Evolutionary conservation across 2,888 invertebrate species (phyloP).

Genomic region (Eumerus sabulonum): DNA sequence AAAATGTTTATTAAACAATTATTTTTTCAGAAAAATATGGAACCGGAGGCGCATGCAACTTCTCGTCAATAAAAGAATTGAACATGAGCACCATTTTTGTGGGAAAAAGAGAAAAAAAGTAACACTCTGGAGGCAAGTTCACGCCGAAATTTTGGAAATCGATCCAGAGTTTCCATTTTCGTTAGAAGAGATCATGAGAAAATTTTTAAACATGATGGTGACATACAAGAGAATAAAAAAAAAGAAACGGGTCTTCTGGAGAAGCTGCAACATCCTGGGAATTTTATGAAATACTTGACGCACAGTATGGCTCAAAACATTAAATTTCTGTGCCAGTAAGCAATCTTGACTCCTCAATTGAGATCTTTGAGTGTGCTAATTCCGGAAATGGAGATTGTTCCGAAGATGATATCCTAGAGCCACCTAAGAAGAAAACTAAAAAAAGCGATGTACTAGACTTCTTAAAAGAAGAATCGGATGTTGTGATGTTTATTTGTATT

Average conservation of each 20-base stretch:
- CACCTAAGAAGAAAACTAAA: constrained; percentile 2
- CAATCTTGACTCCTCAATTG: too few species aligned
- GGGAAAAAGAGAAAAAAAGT: too few species aligned
- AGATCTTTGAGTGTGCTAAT: background rate
- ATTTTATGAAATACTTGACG: background rate
- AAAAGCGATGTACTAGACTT: background rate
- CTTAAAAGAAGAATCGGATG: constrained; percentile 3
- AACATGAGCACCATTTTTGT: too few species aligned
- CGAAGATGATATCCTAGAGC: background rate
- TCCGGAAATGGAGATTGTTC: constrained; percentile 7
- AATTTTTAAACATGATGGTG: background rate
- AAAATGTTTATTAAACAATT: too few species aligned
- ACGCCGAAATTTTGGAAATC: too few species aligned
- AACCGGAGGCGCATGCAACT: too few species aligned
- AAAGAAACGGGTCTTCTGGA: background rate
- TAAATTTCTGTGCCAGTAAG: background rate
- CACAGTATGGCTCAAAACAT: background rate
- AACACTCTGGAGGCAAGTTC: too few species aligned
- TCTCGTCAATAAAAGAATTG: too few species aligned
- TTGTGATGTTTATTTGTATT: constrained; percentile 7
- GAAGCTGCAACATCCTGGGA: background rate
- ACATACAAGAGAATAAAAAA: background rate
- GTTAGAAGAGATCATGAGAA: background rate
- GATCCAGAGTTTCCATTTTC: background rate
- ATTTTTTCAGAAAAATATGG: too few species aligned